A percentile compares a stretch with the other conserved stretches of the same genome.
Conservation (phyloP, 2,797 vertebrate genomes). For the Xyrichtys novacula region DNA sequence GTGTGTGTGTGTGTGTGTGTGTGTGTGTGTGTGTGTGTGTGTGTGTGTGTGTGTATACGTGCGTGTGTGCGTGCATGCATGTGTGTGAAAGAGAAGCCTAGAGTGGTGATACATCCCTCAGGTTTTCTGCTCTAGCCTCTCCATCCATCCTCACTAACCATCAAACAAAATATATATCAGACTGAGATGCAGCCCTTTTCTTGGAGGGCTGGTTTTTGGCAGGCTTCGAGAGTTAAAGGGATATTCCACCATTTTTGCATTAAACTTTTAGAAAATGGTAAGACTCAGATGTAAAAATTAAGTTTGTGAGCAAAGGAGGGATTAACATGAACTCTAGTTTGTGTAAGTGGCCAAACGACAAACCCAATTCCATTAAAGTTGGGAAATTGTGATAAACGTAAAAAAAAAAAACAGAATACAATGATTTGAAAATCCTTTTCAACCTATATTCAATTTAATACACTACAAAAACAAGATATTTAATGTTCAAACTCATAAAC, state of each 20-base stretch:
- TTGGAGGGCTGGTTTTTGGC: not conserved
- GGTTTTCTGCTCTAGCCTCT: conserved; percentile 27
- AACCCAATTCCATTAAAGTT: too few species aligned
- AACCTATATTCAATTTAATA: too few species aligned
- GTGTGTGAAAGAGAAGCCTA: conserved; percentile 3
- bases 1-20: conserved; percentile 23
- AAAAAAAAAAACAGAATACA: too few species aligned
- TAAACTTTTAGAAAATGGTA: not conserved
- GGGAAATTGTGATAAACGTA: too few species aligned
- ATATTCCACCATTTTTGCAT: not conserved
- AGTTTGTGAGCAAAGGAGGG: too few species aligned
- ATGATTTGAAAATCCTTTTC: too few species aligned
- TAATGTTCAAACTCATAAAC: too few species aligned
- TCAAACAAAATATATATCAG: conserved; percentile 45
- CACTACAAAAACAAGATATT: too few species aligned
- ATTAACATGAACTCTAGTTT: too few species aligned
- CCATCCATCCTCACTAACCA: conserved; percentile 41
- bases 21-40: conserved; percentile 5
- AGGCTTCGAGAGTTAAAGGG: conserved; percentile 6
- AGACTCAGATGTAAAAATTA: too few species aligned
- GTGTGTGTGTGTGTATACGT: conserved; percentile 7
- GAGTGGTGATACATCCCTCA: conserved; percentile 11
- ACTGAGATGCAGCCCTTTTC: conserved; percentile 12
- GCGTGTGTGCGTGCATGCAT: conserved; percentile 2
- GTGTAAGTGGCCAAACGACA: too few species aligned